phyloP scores from a whole-genome alignment of 64 coral and sea anemone genomes.

The Dendrophyllia cribrosa region DNA sequence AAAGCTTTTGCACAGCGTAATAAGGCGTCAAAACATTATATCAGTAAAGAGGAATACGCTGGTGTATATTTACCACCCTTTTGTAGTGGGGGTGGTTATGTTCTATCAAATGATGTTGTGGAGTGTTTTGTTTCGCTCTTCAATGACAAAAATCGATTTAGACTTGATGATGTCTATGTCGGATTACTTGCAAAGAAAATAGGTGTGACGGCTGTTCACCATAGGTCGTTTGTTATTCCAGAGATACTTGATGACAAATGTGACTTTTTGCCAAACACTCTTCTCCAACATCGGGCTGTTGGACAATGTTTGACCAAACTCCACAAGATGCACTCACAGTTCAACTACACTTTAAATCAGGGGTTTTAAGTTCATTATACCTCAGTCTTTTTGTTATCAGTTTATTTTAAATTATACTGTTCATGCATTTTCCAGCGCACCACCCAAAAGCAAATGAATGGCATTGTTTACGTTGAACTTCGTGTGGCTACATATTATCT shows the following conservation, averaged over 20 bases:
- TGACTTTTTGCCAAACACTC: conserved; percentile 31
- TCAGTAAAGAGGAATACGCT: conserved; percentile 8
- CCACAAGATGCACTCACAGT: neutral
- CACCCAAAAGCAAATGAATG: too few species aligned
- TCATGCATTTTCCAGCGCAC: too few species aligned
- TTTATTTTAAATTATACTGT: too few species aligned
- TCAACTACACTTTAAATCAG: too few species aligned
- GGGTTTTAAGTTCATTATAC: too few species aligned
- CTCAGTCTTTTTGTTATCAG: too few species aligned
- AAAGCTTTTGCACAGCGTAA: conserved; percentile 1
- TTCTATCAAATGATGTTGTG: conserved; percentile 63
- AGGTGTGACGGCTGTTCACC: conserved; percentile 5
- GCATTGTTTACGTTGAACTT: too few species aligned
- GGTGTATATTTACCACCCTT: conserved; percentile 26
- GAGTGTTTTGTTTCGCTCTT: conserved; percentile 1
- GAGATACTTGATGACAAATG: conserved; percentile 16
- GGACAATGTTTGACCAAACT: conserved; percentile 54
- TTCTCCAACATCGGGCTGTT: conserved; percentile 65
- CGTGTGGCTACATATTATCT: too few species aligned
- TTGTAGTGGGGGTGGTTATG: conserved; percentile 63
- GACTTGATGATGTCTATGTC: conserved; percentile 71
- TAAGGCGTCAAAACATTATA: neutral
- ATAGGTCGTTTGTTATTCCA: conserved; percentile 20
- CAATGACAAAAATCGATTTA: conserved; percentile 36
- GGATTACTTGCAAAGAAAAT: conserved; percentile 51